phyloP scores from a whole-genome alignment of 2,888 invertebrate genomes.

The Patella pellucida region DNA sequence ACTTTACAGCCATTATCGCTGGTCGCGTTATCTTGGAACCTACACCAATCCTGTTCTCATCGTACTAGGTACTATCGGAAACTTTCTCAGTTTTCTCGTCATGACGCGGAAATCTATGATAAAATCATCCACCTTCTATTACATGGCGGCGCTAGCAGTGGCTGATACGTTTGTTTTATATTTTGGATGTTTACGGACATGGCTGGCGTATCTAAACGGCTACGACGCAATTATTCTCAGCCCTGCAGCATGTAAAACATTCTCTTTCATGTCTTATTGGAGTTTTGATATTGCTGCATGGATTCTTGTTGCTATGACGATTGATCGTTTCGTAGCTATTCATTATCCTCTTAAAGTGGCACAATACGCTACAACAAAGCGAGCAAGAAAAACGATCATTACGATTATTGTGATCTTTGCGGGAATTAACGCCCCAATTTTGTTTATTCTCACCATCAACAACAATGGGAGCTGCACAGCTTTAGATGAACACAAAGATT shows the following conservation, averaged over 20 bases:
- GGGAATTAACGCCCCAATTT: constrained; percentile 50
- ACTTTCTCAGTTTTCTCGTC: constrained; percentile 51
- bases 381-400: constrained; percentile 41
- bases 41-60: constrained; percentile 52
- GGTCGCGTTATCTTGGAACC: constrained; percentile 40
- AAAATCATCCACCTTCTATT: constrained; percentile 51
- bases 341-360: constrained; percentile 52
- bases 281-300: constrained; percentile 55
- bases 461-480: constrained; percentile 36
- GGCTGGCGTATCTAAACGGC: constrained; percentile 46
- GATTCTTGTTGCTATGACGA: constrained; percentile 62
- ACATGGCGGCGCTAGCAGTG: constrained; percentile 53
- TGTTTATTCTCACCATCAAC: constrained; percentile 46
- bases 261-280: constrained; percentile 51
- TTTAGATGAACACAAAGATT: constrained; percentile 39
- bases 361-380: constrained; percentile 43
- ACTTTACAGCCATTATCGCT: constrained; percentile 37
- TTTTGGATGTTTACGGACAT: constrained; percentile 49
- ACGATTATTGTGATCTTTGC: constrained; percentile 36
- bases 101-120: constrained; percentile 50
- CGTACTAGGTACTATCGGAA: constrained; percentile 54
- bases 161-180: constrained; percentile 52
- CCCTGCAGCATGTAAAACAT: constrained; percentile 38
- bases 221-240: constrained; percentile 37
- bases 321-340: constrained; percentile 58